Evolutionary conservation across 2,888 invertebrate genomes (phyloP).

Genomic region (Thecocarcelia acutangulata): DNA sequence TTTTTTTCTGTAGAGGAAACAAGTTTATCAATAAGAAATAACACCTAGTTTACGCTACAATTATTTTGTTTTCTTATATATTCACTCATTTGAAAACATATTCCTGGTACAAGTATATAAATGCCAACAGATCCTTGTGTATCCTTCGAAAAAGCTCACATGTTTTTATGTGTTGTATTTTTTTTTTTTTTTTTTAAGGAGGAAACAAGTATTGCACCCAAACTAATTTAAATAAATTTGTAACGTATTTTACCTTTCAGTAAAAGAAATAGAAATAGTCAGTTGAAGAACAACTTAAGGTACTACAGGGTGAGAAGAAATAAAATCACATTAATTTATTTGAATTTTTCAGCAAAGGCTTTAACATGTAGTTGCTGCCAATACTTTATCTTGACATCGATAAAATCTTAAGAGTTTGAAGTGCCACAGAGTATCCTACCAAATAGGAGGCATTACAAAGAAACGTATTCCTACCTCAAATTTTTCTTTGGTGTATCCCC

Average conservation of each 20-base stretch:
- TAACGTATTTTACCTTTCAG: conserved; percentile 70
- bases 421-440: no score
- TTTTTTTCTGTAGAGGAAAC: conserved; percentile 51
- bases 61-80: conserved; percentile 45
- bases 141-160: conserved; percentile 58
- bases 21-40: conserved; percentile 54
- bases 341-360: no score
- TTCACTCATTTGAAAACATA: background rate
- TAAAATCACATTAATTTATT: no score
- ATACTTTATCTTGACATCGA: no score
- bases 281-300: background rate
- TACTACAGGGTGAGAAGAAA: conserved; percentile 27
- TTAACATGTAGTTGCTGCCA: no score
- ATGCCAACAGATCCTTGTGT: conserved; percentile 41
- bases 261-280: background rate
- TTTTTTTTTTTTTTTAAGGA: conserved; percentile 14
- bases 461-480: no score
- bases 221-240: conserved; percentile 72
- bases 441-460: no score
- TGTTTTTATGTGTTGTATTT: conserved; percentile 3
- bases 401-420: no score
- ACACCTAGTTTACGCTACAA: conserved; percentile 66
- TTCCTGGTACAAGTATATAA: background rate
- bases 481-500: no score
- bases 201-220: conserved; percentile 66